These are phyloP conservation scores for Paragorgia papillata DNA, from an alignment of 92 coral and sea anemone species.

Conservation along the genomic window DNA sequence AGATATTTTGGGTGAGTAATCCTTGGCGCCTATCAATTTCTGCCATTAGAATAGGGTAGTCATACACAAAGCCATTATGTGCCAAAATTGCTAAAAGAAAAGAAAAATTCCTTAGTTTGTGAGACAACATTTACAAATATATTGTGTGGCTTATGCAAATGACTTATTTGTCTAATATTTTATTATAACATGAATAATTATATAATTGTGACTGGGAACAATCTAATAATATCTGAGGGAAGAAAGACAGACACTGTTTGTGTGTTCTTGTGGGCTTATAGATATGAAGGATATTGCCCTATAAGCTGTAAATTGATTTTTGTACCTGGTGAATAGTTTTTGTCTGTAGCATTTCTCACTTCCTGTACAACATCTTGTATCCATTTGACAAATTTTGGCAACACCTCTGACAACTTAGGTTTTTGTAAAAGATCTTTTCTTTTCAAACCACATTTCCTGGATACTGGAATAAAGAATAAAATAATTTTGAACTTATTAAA, in stretches of 20 bases:
- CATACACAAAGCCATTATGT: conserved; percentile 64
- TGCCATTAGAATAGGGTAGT: conserved; percentile 53
- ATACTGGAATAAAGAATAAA: too few relatives aligned
- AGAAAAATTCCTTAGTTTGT: conserved; percentile 21
- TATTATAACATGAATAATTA: too few relatives aligned
- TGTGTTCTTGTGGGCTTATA: background rate
- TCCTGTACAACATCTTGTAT: conserved; percentile 21
- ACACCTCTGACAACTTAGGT: conserved; percentile 55
- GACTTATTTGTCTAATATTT: too few relatives aligned
- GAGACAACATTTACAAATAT: background rate
- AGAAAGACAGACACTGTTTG: too few relatives aligned
- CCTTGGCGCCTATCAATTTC: too few relatives aligned
- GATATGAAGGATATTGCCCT: conserved; percentile 7
- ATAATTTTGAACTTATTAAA: too few relatives aligned
- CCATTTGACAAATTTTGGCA: conserved; percentile 52
- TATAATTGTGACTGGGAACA: too few relatives aligned
- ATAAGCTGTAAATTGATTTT: conserved; percentile 24
- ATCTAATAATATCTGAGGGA: too few relatives aligned
- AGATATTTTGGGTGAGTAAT: too few relatives aligned
- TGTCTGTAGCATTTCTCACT: conserved; percentile 32
- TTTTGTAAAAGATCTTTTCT: conserved; percentile 40
- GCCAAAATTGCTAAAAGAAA: conserved; percentile 50
- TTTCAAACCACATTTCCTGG: background rate
- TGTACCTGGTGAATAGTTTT: too few relatives aligned
- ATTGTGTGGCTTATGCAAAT: conserved; percentile 6